Conservation (phyloP, 2,888 invertebrate species). For the Melinaea marsaeus region DNA sequence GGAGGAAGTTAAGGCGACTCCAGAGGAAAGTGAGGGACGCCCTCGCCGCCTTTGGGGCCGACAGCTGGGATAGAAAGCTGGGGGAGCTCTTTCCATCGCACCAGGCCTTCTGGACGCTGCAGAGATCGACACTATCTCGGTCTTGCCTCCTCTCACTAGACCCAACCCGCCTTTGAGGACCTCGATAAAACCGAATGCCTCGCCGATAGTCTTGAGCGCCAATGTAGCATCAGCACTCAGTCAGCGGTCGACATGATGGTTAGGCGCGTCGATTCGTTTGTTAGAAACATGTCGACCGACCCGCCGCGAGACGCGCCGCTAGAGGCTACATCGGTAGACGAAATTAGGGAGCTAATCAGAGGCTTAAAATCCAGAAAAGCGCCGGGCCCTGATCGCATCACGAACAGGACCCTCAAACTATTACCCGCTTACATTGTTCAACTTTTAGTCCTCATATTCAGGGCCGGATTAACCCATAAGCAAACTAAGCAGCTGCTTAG, state of each 20-base stretch:
- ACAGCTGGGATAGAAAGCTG: no score
- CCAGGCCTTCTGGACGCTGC: neutral
- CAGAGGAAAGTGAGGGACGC: constrained; percentile 1
- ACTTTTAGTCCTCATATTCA: neutral
- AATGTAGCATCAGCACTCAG: no score
- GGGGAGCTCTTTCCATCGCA: neutral
- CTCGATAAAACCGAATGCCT: no score
- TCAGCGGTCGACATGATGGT: no score
- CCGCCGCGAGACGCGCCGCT: neutral
- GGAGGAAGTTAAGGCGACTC: neutral
- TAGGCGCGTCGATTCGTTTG: neutral
- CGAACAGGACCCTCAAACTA: neutral
- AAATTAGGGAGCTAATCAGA: constrained; percentile 1
- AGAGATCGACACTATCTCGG: neutral
- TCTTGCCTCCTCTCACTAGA: constrained; percentile 6
- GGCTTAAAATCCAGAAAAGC: neutral
- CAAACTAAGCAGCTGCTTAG: no score
- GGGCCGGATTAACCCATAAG: no score
- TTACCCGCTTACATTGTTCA: neutral
- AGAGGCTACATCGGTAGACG: neutral
- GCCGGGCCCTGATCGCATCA: neutral
- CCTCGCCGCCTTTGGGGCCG: neutral
- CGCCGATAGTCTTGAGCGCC: no score
- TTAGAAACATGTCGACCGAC: no score
- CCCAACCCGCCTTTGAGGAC: no score